phyloP scores from a whole-genome alignment of 2,113 vertebrate species.

The Addax nasomaculatus region DNA sequence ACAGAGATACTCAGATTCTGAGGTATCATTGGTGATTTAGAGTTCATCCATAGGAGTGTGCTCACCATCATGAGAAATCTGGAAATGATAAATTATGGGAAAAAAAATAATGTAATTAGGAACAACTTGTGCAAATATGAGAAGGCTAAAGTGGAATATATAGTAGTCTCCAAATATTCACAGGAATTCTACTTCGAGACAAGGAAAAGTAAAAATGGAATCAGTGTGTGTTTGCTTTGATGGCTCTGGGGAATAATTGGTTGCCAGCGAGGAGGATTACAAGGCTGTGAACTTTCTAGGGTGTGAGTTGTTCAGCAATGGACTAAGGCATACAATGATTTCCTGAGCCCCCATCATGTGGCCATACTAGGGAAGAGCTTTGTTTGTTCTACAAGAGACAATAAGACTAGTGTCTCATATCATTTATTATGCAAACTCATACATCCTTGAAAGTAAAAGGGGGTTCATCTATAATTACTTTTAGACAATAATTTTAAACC shows the following conservation, averaged over 20 bases:
- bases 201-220: not conserved
- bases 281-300: not conserved
- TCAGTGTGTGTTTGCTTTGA: not conserved
- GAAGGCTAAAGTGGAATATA: not conserved
- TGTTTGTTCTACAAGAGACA: not conserved
- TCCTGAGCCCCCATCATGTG: not conserved
- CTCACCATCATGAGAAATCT: not conserved
- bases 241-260: not conserved
- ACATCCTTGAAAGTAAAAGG: not conserved
- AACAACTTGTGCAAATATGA: not conserved
- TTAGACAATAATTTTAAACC: not conserved
- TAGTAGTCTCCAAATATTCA: not conserved
- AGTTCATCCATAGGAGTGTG: not conserved
- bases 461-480: not conserved
- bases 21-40: not conserved
- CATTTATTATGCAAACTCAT: not conserved
- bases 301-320: not conserved
- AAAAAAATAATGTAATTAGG: not conserved
- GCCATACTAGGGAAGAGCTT: not conserved
- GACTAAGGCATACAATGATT: fast-evolving
- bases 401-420: not conserved
- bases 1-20: not conserved
- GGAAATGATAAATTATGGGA: not conserved
- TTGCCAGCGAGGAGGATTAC: fast-evolving
- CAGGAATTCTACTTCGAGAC: not conserved